phyloP scores from a whole-genome alignment of 1,140 invertebrate species.

The Drosophila sproati region DNA sequence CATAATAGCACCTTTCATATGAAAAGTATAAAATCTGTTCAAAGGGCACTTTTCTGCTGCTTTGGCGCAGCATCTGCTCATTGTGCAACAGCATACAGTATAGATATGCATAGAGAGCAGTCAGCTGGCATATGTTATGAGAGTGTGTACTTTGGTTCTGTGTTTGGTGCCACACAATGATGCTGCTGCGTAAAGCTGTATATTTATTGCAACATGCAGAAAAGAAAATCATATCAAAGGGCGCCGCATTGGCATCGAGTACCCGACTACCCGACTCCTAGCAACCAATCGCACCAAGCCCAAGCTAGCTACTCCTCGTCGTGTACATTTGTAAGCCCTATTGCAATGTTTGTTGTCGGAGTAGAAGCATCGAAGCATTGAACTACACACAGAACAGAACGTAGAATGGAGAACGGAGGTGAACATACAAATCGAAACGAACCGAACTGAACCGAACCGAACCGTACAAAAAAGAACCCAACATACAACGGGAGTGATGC shows the following conservation, averaged over 20 bases:
- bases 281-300: conserved; percentile 2
- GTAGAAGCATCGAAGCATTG: conserved; percentile 21
- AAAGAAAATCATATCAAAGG: conserved; percentile 78
- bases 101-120: conserved; percentile 3
- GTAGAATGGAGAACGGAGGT: background rate
- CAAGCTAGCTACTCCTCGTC: background rate
- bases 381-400: conserved; percentile 41
- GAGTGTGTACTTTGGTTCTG: conserved; percentile 5
- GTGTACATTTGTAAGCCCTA: conserved; percentile 40
- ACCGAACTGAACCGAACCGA: conserved; percentile 38
- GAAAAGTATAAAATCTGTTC: conserved; percentile 10
- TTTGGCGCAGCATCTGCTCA: conserved; percentile 13
- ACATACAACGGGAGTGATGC: conserved; percentile 35
- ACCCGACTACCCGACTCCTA: conserved; percentile 14
- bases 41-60: conserved; percentile 29
- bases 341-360: conserved; percentile 45
- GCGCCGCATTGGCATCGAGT: conserved; percentile 32
- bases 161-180: background rate
- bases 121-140: conserved; percentile 50
- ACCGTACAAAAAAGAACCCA: conserved; percentile 8
- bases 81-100: conserved; percentile 7
- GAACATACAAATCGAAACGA: conserved; percentile 18
- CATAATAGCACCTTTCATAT: conserved; percentile 16
- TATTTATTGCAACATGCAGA: conserved; percentile 81
- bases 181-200: conserved; percentile 70